Conservation (phyloP, 1,140 invertebrate species). For the fruit fly (Drosophila melanogaster) region Release_6_plus_ISO1_MT NT_033779.5:20661001-20661500, state of each 20-base stretch:
- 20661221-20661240: no score
- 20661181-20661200: conserved; percentile 20
- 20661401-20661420: conserved; percentile 33
- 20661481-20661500: conserved; percentile 38
- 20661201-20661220: conserved; percentile 6
- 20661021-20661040: conserved; percentile 91
- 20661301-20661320: no score
- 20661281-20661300: no score
- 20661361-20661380: not conserved
- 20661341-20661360: no score
- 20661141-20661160: conserved; percentile 91
- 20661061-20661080: conserved; percentile 96
- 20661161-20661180: conserved; percentile 20
- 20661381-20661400: conserved; percentile 2
- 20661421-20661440: conserved; percentile 50
- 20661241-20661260: not conserved
- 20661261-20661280: not conserved
- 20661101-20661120: conserved; percentile 97
- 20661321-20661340: no score
- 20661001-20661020: conserved; percentile 89
- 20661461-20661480: conserved; percentile 51
- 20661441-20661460: conserved; percentile 43
- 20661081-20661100: conserved; percentile 97
- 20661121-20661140: conserved; percentile 97
- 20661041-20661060: conserved; percentile 94